Percentiles rank a stretch among this genome's conserved stretches.
These are phyloP conservation scores for Eueides isabella DNA, from an alignment of 1,140 invertebrate genomes.

Conservation along the genomic window DNA sequence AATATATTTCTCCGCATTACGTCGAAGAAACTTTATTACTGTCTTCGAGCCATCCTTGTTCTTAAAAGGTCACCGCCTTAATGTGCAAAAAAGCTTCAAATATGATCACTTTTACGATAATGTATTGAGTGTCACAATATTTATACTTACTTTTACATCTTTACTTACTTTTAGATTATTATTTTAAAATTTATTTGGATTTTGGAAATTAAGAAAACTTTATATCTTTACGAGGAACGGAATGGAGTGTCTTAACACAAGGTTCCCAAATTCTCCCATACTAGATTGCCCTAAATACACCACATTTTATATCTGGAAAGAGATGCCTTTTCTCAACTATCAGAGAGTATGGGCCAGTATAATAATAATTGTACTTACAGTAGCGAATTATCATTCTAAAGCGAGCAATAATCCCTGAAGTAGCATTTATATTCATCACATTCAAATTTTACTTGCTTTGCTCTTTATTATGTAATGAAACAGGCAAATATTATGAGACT, in stretches of 20 bases:
- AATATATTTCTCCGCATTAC: slow-evolving; percentile 48
- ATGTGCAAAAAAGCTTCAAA: slow-evolving; percentile 18
- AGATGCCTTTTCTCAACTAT: no score
- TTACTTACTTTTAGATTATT: no score
- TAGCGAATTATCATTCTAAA: not conserved
- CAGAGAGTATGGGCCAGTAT: no score
- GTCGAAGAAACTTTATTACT: slow-evolving; percentile 49
- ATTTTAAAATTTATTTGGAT: no score
- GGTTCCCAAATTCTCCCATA: no score
- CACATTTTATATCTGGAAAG: not conserved
- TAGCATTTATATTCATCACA: not conserved
- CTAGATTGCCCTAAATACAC: no score
- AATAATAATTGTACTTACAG: no score
- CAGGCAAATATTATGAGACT: slow-evolving; percentile 35
- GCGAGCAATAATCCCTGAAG: not conserved
- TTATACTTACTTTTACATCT: no score
- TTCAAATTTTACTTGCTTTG: no score
- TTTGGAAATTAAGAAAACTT: no score
- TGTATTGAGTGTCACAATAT: not conserved
- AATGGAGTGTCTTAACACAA: no score
- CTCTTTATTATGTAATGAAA: slow-evolving; percentile 20
- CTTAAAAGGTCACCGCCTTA: slow-evolving; percentile 30
- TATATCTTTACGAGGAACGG: no score
- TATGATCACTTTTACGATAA: slow-evolving; percentile 2
- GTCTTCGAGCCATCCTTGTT: slow-evolving; percentile 20